Conservation (phyloP, 2,113 vertebrate genomes). For the Trematocara macrostoma region DNA sequence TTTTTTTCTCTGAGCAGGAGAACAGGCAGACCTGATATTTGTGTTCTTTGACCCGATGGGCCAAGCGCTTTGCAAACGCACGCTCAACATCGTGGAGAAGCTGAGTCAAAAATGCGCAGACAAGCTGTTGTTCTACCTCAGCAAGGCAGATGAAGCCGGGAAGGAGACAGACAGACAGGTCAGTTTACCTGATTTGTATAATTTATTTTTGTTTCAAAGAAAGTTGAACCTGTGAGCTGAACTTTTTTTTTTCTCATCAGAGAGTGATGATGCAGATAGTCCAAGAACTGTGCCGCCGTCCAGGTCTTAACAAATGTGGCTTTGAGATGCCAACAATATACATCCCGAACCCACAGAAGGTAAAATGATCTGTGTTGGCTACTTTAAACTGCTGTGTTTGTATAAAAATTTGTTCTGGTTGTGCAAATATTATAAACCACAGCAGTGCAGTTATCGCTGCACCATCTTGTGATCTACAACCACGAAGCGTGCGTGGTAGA, state of each 20-base stretch:
- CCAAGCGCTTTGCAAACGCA: slow-evolving; percentile 80
- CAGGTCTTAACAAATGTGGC: slow-evolving; percentile 80
- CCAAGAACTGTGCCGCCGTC: slow-evolving; percentile 78
- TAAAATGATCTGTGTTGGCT: slow-evolving; percentile 7
- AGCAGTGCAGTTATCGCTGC: slow-evolving; percentile 12
- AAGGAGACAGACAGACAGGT: slow-evolving; percentile 76
- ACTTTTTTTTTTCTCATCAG: slow-evolving; percentile 27
- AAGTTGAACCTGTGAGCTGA: background rate
- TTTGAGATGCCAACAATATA: slow-evolving; percentile 82
- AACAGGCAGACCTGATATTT: slow-evolving; percentile 76
- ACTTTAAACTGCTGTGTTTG: background rate
- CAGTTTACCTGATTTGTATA: background rate
- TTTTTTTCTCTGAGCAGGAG: slow-evolving; percentile 49
- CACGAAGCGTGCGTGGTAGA: background rate
- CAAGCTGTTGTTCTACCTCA: slow-evolving; percentile 77
- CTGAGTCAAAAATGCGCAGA: slow-evolving; percentile 73
- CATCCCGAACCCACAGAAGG: slow-evolving; percentile 77
- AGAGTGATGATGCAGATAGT: slow-evolving; percentile 84
- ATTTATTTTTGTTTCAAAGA: background rate
- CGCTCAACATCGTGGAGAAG: slow-evolving; percentile 77
- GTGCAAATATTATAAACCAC: slow-evolving; percentile 20
- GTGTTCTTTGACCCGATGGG: slow-evolving; percentile 82
- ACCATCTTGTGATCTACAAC: slow-evolving; percentile 37
- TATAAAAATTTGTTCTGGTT: background rate
- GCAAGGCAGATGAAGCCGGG: slow-evolving; percentile 76